These are phyloP conservation scores for Phengaris arion DNA, from an alignment of 2,888 invertebrate genomes.

Conservation along the genomic window DNA sequence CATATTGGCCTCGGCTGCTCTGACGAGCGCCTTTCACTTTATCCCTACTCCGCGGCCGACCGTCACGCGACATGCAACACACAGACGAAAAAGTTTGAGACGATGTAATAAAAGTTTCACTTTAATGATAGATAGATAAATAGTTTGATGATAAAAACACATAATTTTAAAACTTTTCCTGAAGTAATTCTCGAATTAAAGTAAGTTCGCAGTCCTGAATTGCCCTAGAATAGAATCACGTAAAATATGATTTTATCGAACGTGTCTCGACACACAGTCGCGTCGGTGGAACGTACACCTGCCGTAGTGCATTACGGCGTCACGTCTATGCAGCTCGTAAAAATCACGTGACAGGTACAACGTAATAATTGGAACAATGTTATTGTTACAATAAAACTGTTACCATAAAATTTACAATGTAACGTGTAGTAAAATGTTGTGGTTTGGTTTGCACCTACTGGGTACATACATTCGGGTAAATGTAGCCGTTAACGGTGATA, in stretches of 20 bases:
- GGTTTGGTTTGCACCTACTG: background rate
- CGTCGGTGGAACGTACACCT: constrained; percentile 44
- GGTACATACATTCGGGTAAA: no score
- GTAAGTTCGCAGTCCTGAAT: constrained; percentile 31
- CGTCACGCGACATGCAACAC: no score
- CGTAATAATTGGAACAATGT: constrained; percentile 26
- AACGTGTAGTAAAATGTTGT: background rate
- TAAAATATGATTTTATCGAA: constrained; percentile 73
- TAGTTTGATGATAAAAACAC: background rate
- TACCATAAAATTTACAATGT: background rate
- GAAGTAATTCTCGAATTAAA: constrained; percentile 2
- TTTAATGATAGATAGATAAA: no score
- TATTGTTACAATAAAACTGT: constrained; percentile 21
- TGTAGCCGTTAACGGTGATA: no score
- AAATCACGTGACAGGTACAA: constrained; percentile 44
- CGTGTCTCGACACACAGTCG: constrained; percentile 51
- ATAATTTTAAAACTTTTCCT: background rate
- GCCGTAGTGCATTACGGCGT: constrained; percentile 44
- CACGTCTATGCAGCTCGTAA: constrained; percentile 47
- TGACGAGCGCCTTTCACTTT: no score
- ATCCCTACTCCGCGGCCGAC: no score
- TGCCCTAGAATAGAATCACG: constrained; percentile 62
- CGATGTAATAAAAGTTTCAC: no score
- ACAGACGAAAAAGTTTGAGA: no score
- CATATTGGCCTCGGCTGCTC: no score